phyloP scores from a whole-genome alignment of 2,888 invertebrate genomes.

The Drosophila mimetica region DNA sequence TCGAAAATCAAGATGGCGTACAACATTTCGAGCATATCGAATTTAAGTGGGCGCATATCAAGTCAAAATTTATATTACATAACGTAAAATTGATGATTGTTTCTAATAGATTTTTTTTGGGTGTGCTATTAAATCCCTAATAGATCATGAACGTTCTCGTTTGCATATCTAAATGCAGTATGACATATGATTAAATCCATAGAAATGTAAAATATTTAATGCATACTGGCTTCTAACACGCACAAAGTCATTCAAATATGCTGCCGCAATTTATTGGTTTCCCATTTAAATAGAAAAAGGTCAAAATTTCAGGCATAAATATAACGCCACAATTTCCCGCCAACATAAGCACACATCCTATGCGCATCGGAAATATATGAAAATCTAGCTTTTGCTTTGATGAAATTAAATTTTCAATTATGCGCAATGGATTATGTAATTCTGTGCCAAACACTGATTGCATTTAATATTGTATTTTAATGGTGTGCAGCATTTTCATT shows the following conservation, averaged over 20 bases:
- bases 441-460: conserved; percentile 53
- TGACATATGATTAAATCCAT: background rate
- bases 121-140: too few species aligned
- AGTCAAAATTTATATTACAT: too few species aligned
- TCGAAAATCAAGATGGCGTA: too few species aligned
- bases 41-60: too few species aligned
- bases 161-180: background rate
- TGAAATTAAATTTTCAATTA: conserved; percentile 63
- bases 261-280: conserved; percentile 8
- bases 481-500: conserved; percentile 18
- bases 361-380: conserved; percentile 7
- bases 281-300: conserved; percentile 6
- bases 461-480: conserved; percentile 47
- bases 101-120: too few species aligned
- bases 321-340: background rate
- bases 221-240: background rate
- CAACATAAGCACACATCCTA: background rate
- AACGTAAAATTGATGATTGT: too few species aligned
- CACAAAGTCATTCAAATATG: conserved; percentile 17
- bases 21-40: too few species aligned
- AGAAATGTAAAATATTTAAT: conserved; percentile 5
- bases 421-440: conserved; percentile 58
- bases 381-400: conserved; percentile 23
- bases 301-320: conserved; percentile 12
- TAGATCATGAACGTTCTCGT: background rate